Conservation (phyloP, 2,888 invertebrate species). For the Lasioglossum calceatum region DNA sequence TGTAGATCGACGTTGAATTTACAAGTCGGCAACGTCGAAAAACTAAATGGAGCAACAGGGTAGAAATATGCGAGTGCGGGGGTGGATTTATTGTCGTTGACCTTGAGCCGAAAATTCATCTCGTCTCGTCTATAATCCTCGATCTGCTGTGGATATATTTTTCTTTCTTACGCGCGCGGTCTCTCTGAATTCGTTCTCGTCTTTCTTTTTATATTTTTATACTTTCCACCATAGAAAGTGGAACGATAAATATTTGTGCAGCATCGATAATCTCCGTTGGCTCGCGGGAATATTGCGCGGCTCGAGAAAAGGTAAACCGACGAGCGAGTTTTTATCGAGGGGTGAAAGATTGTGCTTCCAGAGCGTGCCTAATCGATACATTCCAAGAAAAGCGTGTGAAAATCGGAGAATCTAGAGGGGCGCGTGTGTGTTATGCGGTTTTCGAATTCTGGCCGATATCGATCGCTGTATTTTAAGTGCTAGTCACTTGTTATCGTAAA, state of each 20-base stretch:
- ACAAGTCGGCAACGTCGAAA: background rate
- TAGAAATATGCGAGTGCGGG: background rate
- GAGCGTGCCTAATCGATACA: constrained; percentile 67
- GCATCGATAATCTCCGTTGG: constrained; percentile 11
- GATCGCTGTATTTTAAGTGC: constrained; percentile 80
- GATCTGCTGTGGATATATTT: constrained; percentile 24
- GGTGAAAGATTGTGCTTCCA: constrained; percentile 61
- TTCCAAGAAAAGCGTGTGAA: constrained; percentile 64
- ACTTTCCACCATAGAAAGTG: constrained; percentile 3
- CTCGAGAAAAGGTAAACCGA: constrained; percentile 22
- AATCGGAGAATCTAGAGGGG: constrained; percentile 41
- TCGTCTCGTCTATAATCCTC: background rate
- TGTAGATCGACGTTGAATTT: background rate
- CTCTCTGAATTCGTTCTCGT: background rate
- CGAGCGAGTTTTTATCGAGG: constrained; percentile 27
- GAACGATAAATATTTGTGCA: constrained; percentile 39
- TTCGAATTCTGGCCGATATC: constrained; percentile 70
- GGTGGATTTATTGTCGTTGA: background rate
- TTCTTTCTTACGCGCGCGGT: constrained; percentile 12
- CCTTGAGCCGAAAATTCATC: background rate
- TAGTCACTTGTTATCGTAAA: constrained; percentile 83
- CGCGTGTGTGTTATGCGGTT: constrained; percentile 59
- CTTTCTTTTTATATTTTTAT: constrained; percentile 39
- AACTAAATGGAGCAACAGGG: constrained; percentile 11
- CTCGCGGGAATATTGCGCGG: background rate